Conservation (phyloP, 2,113 vertebrate genomes). For the Thunnus thynnus region DNA sequence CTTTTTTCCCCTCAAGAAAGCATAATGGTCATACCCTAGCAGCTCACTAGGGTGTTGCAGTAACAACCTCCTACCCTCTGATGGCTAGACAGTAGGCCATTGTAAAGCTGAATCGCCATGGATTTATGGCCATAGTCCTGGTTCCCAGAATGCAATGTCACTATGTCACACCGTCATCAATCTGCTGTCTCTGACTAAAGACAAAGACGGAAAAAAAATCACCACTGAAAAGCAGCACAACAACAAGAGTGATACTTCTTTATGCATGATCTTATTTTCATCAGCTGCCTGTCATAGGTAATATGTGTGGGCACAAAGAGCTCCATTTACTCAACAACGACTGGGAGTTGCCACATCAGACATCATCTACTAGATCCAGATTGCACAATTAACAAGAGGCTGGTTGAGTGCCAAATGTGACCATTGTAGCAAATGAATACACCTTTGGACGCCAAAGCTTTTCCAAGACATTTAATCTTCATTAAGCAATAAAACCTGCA, state of each 20-base stretch:
- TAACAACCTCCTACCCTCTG: conserved; percentile 71
- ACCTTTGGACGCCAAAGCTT: conserved; percentile 60
- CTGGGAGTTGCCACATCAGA: conserved; percentile 34
- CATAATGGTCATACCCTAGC: conserved; percentile 52
- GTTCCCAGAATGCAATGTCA: conserved; percentile 84
- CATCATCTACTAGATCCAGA: conserved; percentile 64
- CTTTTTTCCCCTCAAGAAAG: conserved; percentile 3
- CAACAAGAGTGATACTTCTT: conserved; percentile 42
- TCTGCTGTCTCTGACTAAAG: conserved; percentile 68
- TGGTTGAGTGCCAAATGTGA: conserved; percentile 67
- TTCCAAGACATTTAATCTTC: conserved; percentile 70
- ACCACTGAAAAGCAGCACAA: conserved; percentile 42
- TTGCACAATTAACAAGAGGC: conserved; percentile 69
- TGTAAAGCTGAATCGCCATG: conserved; percentile 77
- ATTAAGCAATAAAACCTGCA: conserved; percentile 63
- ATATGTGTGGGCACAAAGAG: conserved; percentile 42
- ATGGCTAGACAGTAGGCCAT: conserved; percentile 80
- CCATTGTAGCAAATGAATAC: conserved; percentile 68
- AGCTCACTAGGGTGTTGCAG: conserved; percentile 70
- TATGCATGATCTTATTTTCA: conserved; percentile 66
- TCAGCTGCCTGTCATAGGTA: conserved; percentile 56
- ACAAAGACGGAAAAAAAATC: conserved; percentile 50
- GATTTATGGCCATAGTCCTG: conserved; percentile 78
- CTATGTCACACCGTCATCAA: conserved; percentile 77
- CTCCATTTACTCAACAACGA: conserved; percentile 39